These are phyloP conservation scores for Macroglossus sobrinus DNA, from an alignment of 2,113 vertebrate species.

Conservation along the genomic window DNA sequence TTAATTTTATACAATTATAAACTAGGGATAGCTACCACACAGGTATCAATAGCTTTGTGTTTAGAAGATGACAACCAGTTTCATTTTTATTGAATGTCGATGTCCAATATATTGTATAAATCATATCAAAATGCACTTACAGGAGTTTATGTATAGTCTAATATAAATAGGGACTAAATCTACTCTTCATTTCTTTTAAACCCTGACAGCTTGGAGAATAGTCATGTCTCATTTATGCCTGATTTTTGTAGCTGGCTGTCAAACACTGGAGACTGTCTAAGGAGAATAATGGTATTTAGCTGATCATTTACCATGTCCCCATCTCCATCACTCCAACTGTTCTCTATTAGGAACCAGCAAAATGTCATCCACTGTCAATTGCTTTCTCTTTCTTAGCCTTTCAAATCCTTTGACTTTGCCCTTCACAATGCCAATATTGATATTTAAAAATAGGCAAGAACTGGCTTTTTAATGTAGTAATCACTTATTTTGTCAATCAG, in stretches of 20 bases:
- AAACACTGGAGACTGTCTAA: not conserved
- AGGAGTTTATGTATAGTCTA: not conserved
- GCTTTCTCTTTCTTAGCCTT: not conserved
- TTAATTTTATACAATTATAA: constrained; percentile 37
- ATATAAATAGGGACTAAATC: not conserved
- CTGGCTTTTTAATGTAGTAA: not conserved
- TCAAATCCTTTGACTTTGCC: not conserved
- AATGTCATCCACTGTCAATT: not conserved
- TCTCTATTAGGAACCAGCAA: not conserved
- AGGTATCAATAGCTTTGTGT: not conserved
- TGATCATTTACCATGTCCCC: not conserved
- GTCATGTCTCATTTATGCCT: not conserved
- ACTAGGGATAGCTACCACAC: not conserved
- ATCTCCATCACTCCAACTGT: not conserved
- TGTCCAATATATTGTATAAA: not conserved
- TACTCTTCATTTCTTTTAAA: not conserved
- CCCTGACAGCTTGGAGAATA: not conserved
- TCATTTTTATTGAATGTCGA: constrained; percentile 20
- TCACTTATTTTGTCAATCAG: not conserved
- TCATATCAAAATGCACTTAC: not conserved
- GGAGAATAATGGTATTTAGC: not conserved
- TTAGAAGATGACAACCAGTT: not conserved
- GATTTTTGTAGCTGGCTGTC: not conserved
- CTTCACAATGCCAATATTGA: not conserved
- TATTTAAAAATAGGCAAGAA: not conserved